A percentile compares a stretch with the other conserved stretches of the same genome.
Evolutionary conservation across 2,888 invertebrate species (phyloP).

Genomic region (Trachelus tabidus): DNA sequence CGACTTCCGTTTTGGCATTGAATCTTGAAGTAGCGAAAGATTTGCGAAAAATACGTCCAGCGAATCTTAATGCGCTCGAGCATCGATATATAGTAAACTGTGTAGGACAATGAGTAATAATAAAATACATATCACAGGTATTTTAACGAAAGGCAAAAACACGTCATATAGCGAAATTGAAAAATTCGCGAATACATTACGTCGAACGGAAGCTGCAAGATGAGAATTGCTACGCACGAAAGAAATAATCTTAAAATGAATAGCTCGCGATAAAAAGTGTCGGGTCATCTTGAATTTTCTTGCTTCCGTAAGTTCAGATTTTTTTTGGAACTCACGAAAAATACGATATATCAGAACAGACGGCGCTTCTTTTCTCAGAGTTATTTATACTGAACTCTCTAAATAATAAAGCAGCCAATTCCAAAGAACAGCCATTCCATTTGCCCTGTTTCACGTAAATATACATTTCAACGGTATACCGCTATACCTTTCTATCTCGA

Average conservation of each 20-base stretch:
- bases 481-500: neutral
- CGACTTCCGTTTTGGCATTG: constrained; percentile 36
- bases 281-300: neutral
- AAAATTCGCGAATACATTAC: constrained; percentile 60
- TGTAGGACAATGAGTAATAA: no score
- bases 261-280: neutral
- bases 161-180: neutral
- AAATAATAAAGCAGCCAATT: constrained; percentile 15
- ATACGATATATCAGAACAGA: neutral
- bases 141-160: neutral
- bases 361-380: neutral
- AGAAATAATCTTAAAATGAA: neutral
- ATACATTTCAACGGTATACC: neutral
- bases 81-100: neutral
- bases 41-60: neutral
- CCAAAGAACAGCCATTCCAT: constrained; percentile 1
- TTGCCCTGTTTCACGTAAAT: constrained; percentile 9
- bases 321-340: neutral
- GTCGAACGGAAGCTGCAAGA: constrained; percentile 79
- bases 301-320: neutral
- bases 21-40: constrained; percentile 14
- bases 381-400: constrained; percentile 14
- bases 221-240: constrained; percentile 75
- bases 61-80: neutral
- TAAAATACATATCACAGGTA: neutral